Evolutionary conservation across 2,888 invertebrate genomes (phyloP).

Genomic region (Neria commutata): DNA sequence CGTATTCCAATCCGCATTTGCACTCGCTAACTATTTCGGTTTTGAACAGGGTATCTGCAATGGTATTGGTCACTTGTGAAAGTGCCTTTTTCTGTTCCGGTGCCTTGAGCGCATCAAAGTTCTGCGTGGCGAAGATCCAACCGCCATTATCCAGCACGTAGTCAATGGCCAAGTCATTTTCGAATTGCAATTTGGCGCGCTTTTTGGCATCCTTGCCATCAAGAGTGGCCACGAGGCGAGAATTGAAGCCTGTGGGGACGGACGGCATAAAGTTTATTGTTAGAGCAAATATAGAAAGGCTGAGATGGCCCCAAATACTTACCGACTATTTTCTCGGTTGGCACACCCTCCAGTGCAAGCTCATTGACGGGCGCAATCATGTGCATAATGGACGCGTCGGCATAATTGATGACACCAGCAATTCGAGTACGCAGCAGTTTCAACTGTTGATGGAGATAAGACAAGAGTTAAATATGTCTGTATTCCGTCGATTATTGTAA

Average conservation of each 20-base stretch:
- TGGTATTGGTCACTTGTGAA: slow-evolving; percentile 48
- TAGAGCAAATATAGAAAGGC: background rate
- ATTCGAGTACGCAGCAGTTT: slow-evolving; percentile 48
- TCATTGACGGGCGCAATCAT: slow-evolving; percentile 68
- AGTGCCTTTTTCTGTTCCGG: slow-evolving; percentile 50
- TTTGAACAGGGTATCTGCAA: slow-evolving; percentile 59
- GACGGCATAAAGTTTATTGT: background rate
- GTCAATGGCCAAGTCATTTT: slow-evolving; percentile 70
- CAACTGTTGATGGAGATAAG: slow-evolving; percentile 37
- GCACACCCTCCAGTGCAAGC: slow-evolving; percentile 63
- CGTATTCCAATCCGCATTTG: slow-evolving; percentile 44
- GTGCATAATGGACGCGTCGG: slow-evolving; percentile 68
- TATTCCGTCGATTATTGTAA: too few relatives aligned
- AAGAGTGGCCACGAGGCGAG: slow-evolving; percentile 69
- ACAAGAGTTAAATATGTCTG: background rate
- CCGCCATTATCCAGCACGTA: slow-evolving; percentile 65
- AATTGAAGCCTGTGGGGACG: slow-evolving; percentile 64
- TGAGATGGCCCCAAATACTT: slow-evolving; percentile 24
- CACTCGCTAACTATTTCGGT: slow-evolving; percentile 58
- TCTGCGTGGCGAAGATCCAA: slow-evolving; percentile 57
- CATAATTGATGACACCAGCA: slow-evolving; percentile 60
- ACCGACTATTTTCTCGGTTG: slow-evolving; percentile 58
- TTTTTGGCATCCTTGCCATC: slow-evolving; percentile 69
- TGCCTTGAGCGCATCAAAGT: slow-evolving; percentile 47
- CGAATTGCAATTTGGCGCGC: slow-evolving; percentile 65